phyloP scores from a whole-genome alignment of 2,113 vertebrate genomes.

The Platichthys stellatus region DNA sequence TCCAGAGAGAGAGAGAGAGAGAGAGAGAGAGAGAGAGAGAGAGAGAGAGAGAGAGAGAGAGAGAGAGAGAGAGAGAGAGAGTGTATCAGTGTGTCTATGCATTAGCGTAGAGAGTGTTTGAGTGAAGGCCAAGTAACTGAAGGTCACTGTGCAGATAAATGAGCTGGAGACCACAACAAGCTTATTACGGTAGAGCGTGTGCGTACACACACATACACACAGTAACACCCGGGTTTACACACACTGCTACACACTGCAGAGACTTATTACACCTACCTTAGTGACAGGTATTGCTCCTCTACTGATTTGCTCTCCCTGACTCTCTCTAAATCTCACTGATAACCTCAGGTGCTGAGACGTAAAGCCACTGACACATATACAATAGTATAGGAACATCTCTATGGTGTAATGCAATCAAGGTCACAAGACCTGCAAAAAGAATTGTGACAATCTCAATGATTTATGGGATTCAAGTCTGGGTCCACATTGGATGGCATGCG shows the following conservation, averaged over 20 bases:
- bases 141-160: conserved; percentile 70
- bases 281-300: conserved; percentile 55
- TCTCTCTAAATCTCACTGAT: conserved; percentile 54
- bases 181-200: conserved; percentile 59
- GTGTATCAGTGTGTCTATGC: no score
- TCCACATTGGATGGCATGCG: no score
- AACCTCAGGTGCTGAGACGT: conserved; percentile 33
- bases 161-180: conserved; percentile 65
- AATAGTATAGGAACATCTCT: not conserved
- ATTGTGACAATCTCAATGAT: no score
- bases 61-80: no score
- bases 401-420: not conserved
- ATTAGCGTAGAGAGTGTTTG: conserved; percentile 34
- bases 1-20: not conserved
- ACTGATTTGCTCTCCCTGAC: conserved; percentile 31
- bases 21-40: not conserved
- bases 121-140: conserved; percentile 50
- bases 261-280: conserved; percentile 53
- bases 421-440: not conserved
- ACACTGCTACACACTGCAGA: conserved; percentile 25
- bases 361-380: conserved; percentile 22
- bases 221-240: conserved; percentile 6
- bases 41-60: not conserved
- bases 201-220: conserved; percentile 15
- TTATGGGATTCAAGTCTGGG: no score